Evolutionary conservation across 2,888 invertebrate species (phyloP).

Genomic region (Cryptops parisi): DNA sequence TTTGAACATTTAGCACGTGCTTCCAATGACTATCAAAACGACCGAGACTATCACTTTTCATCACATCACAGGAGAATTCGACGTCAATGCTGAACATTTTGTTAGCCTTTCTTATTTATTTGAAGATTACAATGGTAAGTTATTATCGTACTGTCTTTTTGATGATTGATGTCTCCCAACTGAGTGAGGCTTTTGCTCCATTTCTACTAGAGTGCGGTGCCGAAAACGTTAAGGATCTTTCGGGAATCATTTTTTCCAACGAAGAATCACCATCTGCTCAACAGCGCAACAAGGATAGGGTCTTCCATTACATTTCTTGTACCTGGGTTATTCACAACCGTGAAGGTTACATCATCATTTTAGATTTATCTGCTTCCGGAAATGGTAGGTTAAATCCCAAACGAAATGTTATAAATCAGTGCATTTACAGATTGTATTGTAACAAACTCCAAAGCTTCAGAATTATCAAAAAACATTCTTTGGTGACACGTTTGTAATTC

Average conservation of each 20-base stretch:
- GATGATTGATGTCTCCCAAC: too few relatives aligned
- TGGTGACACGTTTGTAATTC: too few relatives aligned
- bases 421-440: too few relatives aligned
- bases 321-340: conserved; percentile 8
- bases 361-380: conserved; percentile 5
- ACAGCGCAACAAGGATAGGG: not conserved
- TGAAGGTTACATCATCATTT: not conserved
- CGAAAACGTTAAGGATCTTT: not conserved
- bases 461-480: too few relatives aligned
- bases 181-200: too few relatives aligned
- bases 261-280: not conserved
- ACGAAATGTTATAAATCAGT: too few relatives aligned
- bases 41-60: conserved; percentile 1
- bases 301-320: conserved; percentile 5
- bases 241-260: conserved; percentile 9
- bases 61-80: not conserved
- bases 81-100: not conserved
- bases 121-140: not conserved
- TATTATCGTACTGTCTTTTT: too few relatives aligned
- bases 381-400: conserved; percentile 6
- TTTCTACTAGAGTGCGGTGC: conserved; percentile 9
- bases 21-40: conserved; percentile 7
- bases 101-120: not conserved
- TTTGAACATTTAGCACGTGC: not conserved
- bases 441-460: too few relatives aligned